These are phyloP conservation scores for Takifugu bimaculatus DNA, from an alignment of 2,113 vertebrate genomes.

Conservation along the genomic window DNA sequence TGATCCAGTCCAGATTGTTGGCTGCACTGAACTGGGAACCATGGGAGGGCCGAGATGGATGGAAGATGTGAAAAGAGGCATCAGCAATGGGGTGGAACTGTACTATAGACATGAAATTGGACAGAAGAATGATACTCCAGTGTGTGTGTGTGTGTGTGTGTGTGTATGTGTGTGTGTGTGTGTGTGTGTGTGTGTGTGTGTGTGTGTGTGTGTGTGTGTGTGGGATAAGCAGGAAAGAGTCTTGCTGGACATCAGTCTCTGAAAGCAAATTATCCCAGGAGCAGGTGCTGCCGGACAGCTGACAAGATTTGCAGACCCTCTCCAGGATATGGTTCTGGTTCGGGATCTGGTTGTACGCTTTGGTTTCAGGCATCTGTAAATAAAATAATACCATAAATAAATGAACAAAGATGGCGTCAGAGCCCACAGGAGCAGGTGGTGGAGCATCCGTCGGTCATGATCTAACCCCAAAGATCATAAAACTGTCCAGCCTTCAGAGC, in stretches of 20 bases:
- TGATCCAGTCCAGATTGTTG: background rate
- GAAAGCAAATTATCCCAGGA: conserved; percentile 50
- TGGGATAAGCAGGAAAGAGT: background rate
- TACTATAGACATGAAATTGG: too few species aligned
- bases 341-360: conserved; percentile 27
- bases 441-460: conserved; percentile 9
- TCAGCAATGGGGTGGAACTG: background rate
- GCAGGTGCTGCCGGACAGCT: conserved; percentile 40
- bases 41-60: background rate
- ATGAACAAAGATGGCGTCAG: conserved; percentile 13
- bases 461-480: background rate
- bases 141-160: too few species aligned
- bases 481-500: background rate
- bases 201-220: background rate
- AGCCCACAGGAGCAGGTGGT: conserved; percentile 21
- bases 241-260: conserved; percentile 11
- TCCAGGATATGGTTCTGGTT: conserved; percentile 14
- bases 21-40: too few species aligned
- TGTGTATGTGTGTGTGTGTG: conserved; percentile 3
- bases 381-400: conserved; percentile 34
- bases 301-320: conserved; percentile 29
- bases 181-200: background rate
- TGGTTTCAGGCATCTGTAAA: conserved; percentile 28
- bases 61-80: background rate
- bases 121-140: too few species aligned